Conservation (phyloP, 2,888 invertebrate species). For the Catocala nupta region DNA sequence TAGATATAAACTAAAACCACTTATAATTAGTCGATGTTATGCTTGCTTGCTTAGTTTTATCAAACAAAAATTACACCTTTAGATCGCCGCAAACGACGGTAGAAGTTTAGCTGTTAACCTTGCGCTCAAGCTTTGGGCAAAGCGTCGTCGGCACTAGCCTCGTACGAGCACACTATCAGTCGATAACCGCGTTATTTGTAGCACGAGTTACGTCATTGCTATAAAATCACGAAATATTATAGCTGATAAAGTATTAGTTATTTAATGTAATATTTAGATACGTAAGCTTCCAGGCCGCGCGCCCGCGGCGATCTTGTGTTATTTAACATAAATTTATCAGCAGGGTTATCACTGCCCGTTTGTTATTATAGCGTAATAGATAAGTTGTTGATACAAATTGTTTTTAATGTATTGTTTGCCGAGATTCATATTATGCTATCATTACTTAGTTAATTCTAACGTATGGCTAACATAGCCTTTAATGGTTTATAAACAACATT, state of each 20-base stretch:
- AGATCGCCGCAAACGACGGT: no score
- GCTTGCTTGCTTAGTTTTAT: no score
- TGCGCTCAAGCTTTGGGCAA: no score
- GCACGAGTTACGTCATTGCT: conserved; percentile 18
- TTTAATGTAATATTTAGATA: conserved; percentile 9
- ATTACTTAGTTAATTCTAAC: no score
- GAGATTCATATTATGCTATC: neutral
- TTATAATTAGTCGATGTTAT: no score
- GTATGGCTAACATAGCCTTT: no score
- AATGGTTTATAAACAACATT: no score
- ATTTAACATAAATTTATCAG: conserved; percentile 7
- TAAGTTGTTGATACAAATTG: conserved; percentile 5
- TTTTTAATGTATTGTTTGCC: conserved; percentile 1
- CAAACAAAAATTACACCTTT: no score
- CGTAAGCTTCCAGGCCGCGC: conserved; percentile 1
- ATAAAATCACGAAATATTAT: conserved; percentile 14
- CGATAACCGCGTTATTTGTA: conserved; percentile 13
- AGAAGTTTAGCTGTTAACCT: no score
- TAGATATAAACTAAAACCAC: no score
- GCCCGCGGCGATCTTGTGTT: conserved; percentile 4
- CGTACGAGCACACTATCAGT: neutral
- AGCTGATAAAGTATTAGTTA: conserved; percentile 7
- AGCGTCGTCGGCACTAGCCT: no score
- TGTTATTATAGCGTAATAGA: conserved; percentile 8
- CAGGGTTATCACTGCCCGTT: conserved; percentile 15